Evolutionary conservation across 2,113 vertebrate genomes (phyloP), one percentile per base, ranked within the genome.

Genomic region (Toxotes chatareus): DNA sequence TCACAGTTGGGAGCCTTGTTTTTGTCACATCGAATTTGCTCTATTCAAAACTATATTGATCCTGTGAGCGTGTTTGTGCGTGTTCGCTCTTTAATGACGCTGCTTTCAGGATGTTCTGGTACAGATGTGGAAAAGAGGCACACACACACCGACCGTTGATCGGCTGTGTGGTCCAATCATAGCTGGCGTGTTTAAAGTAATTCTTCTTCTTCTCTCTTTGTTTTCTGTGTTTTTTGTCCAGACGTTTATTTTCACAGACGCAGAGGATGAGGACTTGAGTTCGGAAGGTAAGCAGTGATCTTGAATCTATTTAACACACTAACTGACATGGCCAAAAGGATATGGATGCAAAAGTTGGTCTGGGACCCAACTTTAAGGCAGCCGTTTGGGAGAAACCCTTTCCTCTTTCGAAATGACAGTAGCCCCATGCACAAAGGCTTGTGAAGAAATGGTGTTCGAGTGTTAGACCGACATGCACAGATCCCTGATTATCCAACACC

Each of bases 181-280:
- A 69, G 46, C 14, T 5, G 9, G 12, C 56, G 31, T 46, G 4
- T 80, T 63, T 63, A 53, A 76, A 47, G 27, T 27, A 27, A 11
- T 23, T 27, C n/a, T 0, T 0, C 55, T 14, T 62, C 0, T 44
- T 27, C 2, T 80, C 12, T 47, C 9, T 47, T 16, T 81, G 0
- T 82, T 71, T 36, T 44, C 68, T 42, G 5, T 77, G 44, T 64
- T 49, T 3, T 62, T 27, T 17, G 34, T 74, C 32, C 32, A 96
- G 95, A 95, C 95, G 0, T 95, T 91, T 80, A 96, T 96, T 73
- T 95, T 95, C 76, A 96, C 94, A 0, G 95, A 96, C 80, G 64
- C 53, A 4, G 84, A 87, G 66, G 93, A 95, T 49, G 83, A 82
- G 12, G 89, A 92, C 11, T 70, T 92, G 7, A 74, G 17, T 16